phyloP scores from a whole-genome alignment of 2,113 vertebrate genomes.

The Ciconia stormi region DNA sequence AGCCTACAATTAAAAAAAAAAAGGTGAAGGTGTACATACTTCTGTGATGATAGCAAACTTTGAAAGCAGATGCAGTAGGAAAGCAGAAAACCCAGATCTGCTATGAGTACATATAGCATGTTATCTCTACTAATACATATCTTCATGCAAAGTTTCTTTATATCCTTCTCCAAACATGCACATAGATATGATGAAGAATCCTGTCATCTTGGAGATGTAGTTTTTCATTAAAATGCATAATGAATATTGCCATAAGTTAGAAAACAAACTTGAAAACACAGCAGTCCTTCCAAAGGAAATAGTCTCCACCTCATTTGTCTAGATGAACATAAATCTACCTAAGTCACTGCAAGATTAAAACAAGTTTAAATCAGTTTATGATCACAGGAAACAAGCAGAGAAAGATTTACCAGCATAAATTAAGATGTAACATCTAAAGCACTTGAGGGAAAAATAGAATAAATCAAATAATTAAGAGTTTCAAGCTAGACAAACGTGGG shows the following conservation, averaged over 20 bases:
- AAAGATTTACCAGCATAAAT: background rate
- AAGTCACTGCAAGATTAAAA: background rate
- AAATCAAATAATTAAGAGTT: background rate
- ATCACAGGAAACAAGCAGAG: background rate
- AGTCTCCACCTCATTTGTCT: background rate
- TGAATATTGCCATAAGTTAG: background rate
- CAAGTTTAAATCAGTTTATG: background rate
- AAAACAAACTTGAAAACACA: background rate
- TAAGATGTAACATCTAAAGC: background rate
- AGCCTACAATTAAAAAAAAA: slow-evolving; percentile 73
- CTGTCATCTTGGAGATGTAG: background rate
- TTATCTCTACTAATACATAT: background rate
- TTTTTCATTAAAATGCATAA: background rate
- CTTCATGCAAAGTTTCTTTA: background rate
- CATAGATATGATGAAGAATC: background rate
- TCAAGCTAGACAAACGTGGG: background rate
- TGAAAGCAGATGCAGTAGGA: background rate
- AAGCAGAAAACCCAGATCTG: background rate
- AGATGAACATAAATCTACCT: background rate
- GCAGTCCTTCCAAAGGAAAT: background rate
- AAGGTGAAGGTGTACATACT: background rate
- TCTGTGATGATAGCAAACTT: background rate
- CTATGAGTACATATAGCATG: accelerated
- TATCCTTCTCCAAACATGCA: background rate
- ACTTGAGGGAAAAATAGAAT: background rate